phyloP scores from a whole-genome alignment of 1,140 invertebrate species.

The Drosophila dunni region DNA sequence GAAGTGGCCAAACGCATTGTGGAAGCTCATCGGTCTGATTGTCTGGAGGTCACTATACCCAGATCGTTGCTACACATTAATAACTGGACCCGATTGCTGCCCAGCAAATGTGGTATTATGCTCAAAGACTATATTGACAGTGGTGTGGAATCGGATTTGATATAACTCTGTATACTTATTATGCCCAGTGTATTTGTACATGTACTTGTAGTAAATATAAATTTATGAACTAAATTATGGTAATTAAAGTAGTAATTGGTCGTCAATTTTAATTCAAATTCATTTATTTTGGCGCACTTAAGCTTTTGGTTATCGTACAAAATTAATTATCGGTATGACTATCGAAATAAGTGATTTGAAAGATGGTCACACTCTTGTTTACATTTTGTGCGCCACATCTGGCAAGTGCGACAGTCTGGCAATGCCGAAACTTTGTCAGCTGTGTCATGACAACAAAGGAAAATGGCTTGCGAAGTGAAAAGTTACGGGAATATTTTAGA shows the following conservation, averaged over 20 bases:
- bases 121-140: slow-evolving; percentile 86
- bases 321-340: not conserved
- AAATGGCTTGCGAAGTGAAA: slow-evolving; percentile 90
- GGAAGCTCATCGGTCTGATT: slow-evolving; percentile 87
- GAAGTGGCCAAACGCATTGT: slow-evolving; percentile 89
- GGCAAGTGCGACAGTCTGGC: not conserved
- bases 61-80: slow-evolving; percentile 82
- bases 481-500: slow-evolving; percentile 88
- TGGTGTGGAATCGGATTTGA: slow-evolving; percentile 86
- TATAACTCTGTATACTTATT: slow-evolving; percentile 35
- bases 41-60: slow-evolving; percentile 86
- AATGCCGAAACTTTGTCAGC: slow-evolving; percentile 24
- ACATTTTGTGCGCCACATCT: slow-evolving; percentile 2
- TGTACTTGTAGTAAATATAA: not conserved
- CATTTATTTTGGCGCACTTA: not conserved
- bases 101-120: slow-evolving; percentile 80
- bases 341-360: not conserved
- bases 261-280: not conserved
- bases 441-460: slow-evolving; percentile 65
- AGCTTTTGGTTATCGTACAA: not conserved
- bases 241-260: slow-evolving; percentile 38
- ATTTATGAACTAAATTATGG: slow-evolving; percentile 20
- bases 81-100: slow-evolving; percentile 84
- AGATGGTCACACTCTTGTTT: slow-evolving; percentile 32
- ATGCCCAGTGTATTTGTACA: not conserved